phyloP scores from a whole-genome alignment of 2,113 vertebrate species.

The Vanacampus margaritifer region DNA sequence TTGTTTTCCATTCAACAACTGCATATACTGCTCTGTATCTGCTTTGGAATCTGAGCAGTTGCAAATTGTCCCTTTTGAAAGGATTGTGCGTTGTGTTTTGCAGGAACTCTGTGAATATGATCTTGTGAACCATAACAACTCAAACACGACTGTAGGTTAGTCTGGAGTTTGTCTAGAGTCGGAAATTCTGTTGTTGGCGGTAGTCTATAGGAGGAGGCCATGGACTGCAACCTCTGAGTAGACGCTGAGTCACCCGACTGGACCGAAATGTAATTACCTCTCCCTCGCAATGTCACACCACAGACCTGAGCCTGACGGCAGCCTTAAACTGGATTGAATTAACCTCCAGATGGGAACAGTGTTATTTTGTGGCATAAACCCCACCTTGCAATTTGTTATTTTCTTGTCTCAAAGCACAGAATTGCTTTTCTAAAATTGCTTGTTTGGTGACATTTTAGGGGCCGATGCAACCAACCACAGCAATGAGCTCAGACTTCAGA shows the following conservation, averaged over 20 bases:
- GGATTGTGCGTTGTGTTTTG: no score
- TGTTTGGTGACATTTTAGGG: constrained; percentile 40
- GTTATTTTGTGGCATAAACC: constrained; percentile 49
- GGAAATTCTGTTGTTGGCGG: constrained; percentile 57
- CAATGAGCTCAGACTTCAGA: constrained; percentile 30
- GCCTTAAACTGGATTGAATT: constrained; percentile 71
- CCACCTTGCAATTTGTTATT: constrained; percentile 36
- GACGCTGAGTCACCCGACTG: constrained; percentile 66
- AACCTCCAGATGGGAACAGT: constrained; percentile 59
- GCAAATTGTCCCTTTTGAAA: no score
- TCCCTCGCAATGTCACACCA: constrained; percentile 69
- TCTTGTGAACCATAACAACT: neutral
- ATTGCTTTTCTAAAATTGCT: constrained; percentile 41
- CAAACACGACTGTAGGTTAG: no score
- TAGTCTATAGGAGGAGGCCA: constrained; percentile 51
- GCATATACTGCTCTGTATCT: no score
- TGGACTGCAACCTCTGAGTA: constrained; percentile 58
- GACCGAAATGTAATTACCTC: constrained; percentile 74
- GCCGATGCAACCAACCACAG: constrained; percentile 26
- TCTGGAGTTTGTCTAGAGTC: constrained; percentile 30
- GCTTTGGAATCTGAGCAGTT: no score
- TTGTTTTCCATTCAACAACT: no score
- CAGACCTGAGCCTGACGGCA: constrained; percentile 66
- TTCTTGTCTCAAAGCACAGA: constrained; percentile 22
- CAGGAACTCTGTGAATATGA: neutral